phyloP scores from a whole-genome alignment of 2,797 vertebrate species.

The Lagodon rhomboides region DNA sequence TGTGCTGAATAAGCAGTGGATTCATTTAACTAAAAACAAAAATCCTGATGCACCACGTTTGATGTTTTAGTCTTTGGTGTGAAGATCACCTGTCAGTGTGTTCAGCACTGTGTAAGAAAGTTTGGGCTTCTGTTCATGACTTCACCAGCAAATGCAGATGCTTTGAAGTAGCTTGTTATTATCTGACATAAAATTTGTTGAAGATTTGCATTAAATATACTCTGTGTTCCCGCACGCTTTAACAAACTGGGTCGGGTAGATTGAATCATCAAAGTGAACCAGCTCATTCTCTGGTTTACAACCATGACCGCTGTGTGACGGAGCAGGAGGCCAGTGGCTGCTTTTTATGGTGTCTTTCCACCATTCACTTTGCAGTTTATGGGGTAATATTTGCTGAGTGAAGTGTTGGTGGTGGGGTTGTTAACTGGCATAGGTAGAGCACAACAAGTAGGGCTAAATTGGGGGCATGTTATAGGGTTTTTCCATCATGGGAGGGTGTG shows the following conservation, averaged over 20 bases:
- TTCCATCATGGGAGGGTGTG: neutral
- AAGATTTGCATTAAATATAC: neutral
- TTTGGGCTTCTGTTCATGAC: neutral
- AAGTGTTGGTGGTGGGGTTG: constrained; percentile 38
- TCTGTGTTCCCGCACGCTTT: constrained; percentile 56
- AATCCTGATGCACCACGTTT: neutral
- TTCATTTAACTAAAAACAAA: neutral
- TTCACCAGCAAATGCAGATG: neutral
- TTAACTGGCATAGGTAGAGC: constrained; percentile 63
- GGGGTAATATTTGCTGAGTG: constrained; percentile 71
- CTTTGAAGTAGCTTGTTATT: neutral
- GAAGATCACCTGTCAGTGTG: neutral
- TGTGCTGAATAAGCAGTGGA: neutral
- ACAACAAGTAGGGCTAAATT: constrained; percentile 35
- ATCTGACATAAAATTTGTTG: neutral
- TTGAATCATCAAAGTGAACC: constrained; percentile 71
- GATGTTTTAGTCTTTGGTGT: neutral
- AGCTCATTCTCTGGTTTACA: constrained; percentile 81
- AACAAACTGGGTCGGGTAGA: constrained; percentile 79
- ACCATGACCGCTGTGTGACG: constrained; percentile 78
- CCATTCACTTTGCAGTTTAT: constrained; percentile 81
- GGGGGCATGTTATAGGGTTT: constrained; percentile 5
- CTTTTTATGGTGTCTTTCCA: constrained; percentile 82
- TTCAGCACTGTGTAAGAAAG: neutral
- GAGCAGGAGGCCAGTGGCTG: constrained; percentile 73